A percentile compares a stretch with the other conserved stretches of the same genome.
phyloP scores from a whole-genome alignment of 2,888 invertebrate genomes.

The Caradrina clavipalpis region DNA sequence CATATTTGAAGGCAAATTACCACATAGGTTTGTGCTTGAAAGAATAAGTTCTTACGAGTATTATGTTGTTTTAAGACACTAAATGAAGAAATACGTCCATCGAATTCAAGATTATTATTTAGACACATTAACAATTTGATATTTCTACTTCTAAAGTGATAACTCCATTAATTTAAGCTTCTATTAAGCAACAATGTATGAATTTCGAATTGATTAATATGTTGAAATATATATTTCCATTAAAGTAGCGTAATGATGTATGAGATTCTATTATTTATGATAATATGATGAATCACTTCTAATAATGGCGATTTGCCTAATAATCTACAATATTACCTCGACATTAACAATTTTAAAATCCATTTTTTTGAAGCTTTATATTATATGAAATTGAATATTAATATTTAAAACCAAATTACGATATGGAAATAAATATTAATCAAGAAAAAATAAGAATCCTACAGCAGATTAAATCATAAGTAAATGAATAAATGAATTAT shows the following conservation, averaged over 20 bases:
- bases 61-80: no score
- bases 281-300: slow-evolving; percentile 5
- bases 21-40: no score
- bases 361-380: background rate
- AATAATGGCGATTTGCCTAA: background rate
- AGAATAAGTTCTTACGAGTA: no score
- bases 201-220: background rate
- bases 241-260: background rate
- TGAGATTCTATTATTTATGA: background rate
- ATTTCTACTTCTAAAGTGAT: slow-evolving; percentile 12
- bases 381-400: no score
- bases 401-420: background rate
- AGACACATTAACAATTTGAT: slow-evolving; percentile 1
- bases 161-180: background rate
- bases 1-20: no score
- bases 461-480: background rate
- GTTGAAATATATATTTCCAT: background rate
- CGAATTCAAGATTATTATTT: slow-evolving; percentile 48
- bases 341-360: background rate
- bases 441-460: background rate
- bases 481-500: background rate
- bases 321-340: background rate
- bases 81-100: slow-evolving; percentile 65
- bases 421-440: background rate
- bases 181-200: background rate